Conservation (phyloP, 2,888 invertebrate species). For the Coremacera marginata region DNA sequence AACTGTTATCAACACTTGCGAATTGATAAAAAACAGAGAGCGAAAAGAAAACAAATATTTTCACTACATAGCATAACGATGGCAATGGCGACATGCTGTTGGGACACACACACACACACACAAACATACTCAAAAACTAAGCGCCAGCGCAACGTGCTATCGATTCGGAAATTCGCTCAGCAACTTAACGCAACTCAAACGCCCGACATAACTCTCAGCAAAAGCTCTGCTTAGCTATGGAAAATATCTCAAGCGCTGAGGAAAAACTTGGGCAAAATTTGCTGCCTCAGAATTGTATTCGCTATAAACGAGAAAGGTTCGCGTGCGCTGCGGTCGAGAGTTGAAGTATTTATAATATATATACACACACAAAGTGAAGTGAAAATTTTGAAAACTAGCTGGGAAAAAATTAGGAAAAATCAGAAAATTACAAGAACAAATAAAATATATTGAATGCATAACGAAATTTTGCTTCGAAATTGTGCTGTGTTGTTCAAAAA, state of each 20-base stretch:
- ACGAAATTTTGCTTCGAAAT: conserved; percentile 36
- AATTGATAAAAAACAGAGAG: neutral
- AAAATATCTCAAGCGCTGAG: conserved; percentile 19
- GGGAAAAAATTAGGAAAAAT: conserved; percentile 36
- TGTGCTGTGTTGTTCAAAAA: neutral
- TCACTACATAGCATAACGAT: neutral
- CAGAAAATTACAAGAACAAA: conserved; percentile 24
- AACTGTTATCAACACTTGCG: conserved; percentile 13
- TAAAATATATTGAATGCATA: conserved; percentile 36
- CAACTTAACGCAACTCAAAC: conserved; percentile 15
- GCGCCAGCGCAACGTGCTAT: conserved; percentile 19
- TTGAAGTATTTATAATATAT: conserved; percentile 57
- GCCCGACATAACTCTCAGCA: conserved; percentile 9
- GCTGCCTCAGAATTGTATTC: conserved; percentile 65
- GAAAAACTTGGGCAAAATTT: conserved; percentile 33
- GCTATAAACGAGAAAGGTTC: conserved; percentile 69
- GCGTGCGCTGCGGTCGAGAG: conserved; percentile 61
- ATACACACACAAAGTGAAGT: conserved; percentile 48
- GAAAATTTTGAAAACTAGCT: conserved; percentile 42
- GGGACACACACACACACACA: conserved; percentile 10
- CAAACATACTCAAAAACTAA: conserved; percentile 10
- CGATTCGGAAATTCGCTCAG: conserved; percentile 13
- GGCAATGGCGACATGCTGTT: too few relatives aligned
- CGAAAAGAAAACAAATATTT: conserved; percentile 12
- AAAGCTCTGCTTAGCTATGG: conserved; percentile 11